Conservation (phyloP, 2,888 invertebrate genomes). For the Phymatocera aterrima region DNA sequence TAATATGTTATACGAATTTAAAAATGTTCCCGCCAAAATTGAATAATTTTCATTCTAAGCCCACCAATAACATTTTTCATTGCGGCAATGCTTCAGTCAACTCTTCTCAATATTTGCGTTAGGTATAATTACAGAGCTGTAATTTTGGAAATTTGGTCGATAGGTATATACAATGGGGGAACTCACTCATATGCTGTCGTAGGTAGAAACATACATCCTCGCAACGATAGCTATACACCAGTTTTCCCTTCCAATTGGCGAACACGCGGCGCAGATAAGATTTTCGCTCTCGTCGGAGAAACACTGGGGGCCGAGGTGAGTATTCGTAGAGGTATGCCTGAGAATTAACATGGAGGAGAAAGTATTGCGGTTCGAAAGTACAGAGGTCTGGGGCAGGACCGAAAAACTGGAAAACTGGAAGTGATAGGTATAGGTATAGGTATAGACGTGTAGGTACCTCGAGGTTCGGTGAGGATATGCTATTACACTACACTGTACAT, state of each 20-base stretch:
- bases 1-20: neutral
- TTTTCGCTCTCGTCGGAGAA: neutral
- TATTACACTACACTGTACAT: neutral
- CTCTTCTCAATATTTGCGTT: no score
- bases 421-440: neutral
- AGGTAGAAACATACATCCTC: no score
- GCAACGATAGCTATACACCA: no score
- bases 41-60: no score
- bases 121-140: no score
- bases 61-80: no score
- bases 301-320: neutral
- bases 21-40: neutral
- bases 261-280: no score
- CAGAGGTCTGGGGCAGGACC: neutral
- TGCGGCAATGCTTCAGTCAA: no score
- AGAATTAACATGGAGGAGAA: neutral
- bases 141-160: no score
- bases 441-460: neutral
- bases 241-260: no score
- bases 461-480: neutral
- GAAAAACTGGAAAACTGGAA: neutral
- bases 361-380: neutral
- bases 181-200: no score
- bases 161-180: no score
- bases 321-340: neutral